phyloP scores from a whole-genome alignment of 2,797 vertebrate genomes.

The Geotrypetes seraphini region DNA sequence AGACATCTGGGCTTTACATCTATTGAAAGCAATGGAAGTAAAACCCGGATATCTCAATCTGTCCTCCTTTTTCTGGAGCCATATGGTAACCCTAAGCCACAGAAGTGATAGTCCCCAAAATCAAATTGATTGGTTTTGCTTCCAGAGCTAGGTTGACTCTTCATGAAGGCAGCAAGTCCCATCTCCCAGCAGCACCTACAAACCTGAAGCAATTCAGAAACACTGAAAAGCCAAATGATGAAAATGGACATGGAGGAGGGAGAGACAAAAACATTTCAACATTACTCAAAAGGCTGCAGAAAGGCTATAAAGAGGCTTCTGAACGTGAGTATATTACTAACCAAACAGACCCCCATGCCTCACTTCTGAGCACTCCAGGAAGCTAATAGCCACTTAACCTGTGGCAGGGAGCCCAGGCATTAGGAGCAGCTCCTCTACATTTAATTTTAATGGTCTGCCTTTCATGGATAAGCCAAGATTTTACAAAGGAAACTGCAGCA shows the following conservation, averaged over 20 bases:
- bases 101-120: too few relatives aligned
- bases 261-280: slow-evolving; percentile 3
- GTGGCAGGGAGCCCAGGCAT: slow-evolving; percentile 16
- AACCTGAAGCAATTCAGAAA: not conserved
- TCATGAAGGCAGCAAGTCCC: not conserved
- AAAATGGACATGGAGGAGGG: not conserved
- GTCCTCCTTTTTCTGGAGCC: too few relatives aligned
- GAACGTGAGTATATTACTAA: too few relatives aligned
- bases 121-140: too few relatives aligned
- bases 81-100: too few relatives aligned
- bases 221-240: not conserved
- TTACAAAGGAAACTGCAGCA: slow-evolving; percentile 14
- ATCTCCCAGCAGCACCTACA: slow-evolving; percentile 5
- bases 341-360: too few relatives aligned
- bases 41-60: too few relatives aligned
- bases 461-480: not conserved
- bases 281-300: too few relatives aligned
- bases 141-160: too few relatives aligned
- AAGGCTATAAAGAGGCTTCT: too few relatives aligned
- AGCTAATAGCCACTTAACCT: slow-evolving; percentile 14
- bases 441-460: slow-evolving; percentile 10
- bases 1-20: too few relatives aligned
- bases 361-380: slow-evolving; percentile 2
- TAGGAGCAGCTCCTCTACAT: slow-evolving; percentile 12
- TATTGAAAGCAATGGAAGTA: too few relatives aligned